Conservation (phyloP, 2,113 vertebrate genomes). For the Salvelinus namaycush region DNA sequence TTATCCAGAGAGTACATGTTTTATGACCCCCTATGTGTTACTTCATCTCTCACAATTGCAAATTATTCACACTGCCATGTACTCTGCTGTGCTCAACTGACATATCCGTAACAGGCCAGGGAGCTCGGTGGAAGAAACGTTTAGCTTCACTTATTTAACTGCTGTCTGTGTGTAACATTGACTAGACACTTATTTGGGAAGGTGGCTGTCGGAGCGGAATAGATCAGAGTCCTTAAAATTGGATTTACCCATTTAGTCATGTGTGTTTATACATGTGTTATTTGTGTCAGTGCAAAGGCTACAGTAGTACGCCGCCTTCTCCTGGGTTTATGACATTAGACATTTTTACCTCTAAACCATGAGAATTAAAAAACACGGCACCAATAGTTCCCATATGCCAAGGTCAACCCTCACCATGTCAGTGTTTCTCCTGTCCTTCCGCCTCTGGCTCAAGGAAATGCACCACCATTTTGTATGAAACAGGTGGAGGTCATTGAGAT, state of each 20-base stretch:
- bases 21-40: conserved; percentile 67
- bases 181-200: conserved; percentile 54
- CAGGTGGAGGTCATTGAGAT: too few relatives aligned
- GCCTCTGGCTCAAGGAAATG: too few relatives aligned
- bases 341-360: not conserved
- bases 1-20: conserved; percentile 66
- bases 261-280: conserved; percentile 9
- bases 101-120: conserved; percentile 62
- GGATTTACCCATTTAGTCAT: conserved; percentile 48
- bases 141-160: conserved; percentile 41
- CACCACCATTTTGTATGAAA: too few relatives aligned
- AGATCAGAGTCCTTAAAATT: conserved; percentile 45
- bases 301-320: not conserved
- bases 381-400: not conserved
- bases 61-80: conserved; percentile 71
- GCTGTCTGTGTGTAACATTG: conserved; percentile 43
- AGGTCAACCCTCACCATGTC: not conserved
- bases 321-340: not conserved
- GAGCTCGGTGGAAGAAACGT: conserved; percentile 25
- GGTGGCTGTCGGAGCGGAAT: conserved; percentile 40
- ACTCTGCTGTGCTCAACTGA: conserved; percentile 57
- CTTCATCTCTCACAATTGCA: conserved; percentile 70
- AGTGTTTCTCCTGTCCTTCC: too few relatives aligned
- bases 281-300: not conserved
- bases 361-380: not conserved